Conservation (phyloP, 2,888 invertebrate species). For the Heliconius ismenius region DNA sequence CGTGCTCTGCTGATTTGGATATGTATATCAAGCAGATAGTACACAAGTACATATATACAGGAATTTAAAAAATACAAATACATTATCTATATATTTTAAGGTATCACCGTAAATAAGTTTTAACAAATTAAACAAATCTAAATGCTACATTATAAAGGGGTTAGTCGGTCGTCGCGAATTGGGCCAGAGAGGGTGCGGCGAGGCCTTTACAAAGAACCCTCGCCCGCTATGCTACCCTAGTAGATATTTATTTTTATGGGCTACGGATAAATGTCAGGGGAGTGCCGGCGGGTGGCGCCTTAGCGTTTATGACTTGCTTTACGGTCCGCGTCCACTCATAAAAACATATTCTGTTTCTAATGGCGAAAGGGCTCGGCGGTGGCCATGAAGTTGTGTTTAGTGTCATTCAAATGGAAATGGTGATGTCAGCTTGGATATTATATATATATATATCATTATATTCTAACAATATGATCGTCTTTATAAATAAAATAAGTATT, state of each 20-base stretch:
- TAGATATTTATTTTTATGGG: slow-evolving; percentile 80
- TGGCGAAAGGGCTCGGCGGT: slow-evolving; percentile 39
- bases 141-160: slow-evolving; percentile 51
- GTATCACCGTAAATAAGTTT: neutral
- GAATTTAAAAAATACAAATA: too few relatives aligned
- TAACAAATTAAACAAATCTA: slow-evolving; percentile 25
- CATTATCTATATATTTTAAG: neutral
- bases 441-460: neutral
- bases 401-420: slow-evolving; percentile 14
- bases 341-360: slow-evolving; percentile 47
- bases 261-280: slow-evolving; percentile 79
- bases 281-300: slow-evolving; percentile 70
- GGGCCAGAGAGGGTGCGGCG: slow-evolving; percentile 66
- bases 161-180: slow-evolving; percentile 68
- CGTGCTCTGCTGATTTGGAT: too few relatives aligned
- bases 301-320: slow-evolving; percentile 62
- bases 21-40: too few relatives aligned
- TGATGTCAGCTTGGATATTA: neutral
- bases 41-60: too few relatives aligned
- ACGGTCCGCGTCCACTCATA: slow-evolving; percentile 46
- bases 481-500: neutral
- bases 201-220: slow-evolving; percentile 73
- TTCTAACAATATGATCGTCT: neutral
- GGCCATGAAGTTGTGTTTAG: slow-evolving; percentile 33
- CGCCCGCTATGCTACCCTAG: slow-evolving; percentile 69